Evolutionary conservation across 2,888 invertebrate genomes (phyloP).

Genomic region (Polyploca ridens): DNA sequence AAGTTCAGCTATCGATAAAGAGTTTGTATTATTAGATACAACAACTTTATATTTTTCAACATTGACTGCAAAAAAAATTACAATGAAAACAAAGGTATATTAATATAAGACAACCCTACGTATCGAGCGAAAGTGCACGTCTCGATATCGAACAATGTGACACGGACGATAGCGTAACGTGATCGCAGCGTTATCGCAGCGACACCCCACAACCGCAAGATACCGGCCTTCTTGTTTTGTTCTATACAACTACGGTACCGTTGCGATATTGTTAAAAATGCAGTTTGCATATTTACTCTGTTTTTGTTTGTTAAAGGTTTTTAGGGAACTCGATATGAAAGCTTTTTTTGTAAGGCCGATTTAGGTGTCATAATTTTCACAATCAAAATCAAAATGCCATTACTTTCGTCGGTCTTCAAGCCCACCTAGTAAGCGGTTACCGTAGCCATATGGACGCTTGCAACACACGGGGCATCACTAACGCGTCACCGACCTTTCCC

Average conservation of each 20-base stretch:
- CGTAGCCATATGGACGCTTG: no score
- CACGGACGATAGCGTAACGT: constrained; percentile 62
- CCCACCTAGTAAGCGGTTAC: no score
- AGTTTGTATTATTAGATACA: no score
- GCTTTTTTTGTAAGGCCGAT: no score
- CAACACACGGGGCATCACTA: no score
- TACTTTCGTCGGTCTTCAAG: no score
- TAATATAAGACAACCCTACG: constrained; percentile 59
- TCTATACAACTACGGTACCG: constrained; percentile 12
- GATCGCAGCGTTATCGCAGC: constrained; percentile 50
- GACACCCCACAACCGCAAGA: constrained; percentile 30
- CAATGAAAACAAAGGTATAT: neutral
- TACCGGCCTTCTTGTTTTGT: constrained; percentile 33
- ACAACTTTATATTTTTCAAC: no score
- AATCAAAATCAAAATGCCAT: no score
- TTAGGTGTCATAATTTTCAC: no score
- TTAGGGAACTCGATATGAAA: no score
- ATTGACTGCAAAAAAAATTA: neutral
- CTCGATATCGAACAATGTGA: constrained; percentile 75
- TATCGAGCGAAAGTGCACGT: constrained; percentile 70
- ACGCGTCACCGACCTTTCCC: no score
- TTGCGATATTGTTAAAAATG: neutral
- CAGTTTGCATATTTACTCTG: neutral
- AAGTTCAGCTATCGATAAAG: no score
- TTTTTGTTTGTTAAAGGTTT: neutral